phyloP scores from a whole-genome alignment of 1,140 invertebrate species.

The Helicorthomorpha holstii region DNA sequence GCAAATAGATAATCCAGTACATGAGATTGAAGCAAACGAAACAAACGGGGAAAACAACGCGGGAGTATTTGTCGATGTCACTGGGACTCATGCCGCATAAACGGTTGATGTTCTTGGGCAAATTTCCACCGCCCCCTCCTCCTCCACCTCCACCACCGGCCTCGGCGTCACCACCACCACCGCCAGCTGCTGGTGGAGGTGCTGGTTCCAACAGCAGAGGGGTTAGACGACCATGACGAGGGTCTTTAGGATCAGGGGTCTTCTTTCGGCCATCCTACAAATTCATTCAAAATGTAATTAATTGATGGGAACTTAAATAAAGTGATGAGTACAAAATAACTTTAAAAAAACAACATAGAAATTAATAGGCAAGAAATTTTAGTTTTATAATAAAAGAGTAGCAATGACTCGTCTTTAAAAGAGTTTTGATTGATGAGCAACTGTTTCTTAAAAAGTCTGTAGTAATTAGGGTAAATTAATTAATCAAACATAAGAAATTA shows the following conservation, averaged over 20 bases:
- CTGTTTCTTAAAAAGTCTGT: no score
- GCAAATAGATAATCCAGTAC: constrained; percentile 25
- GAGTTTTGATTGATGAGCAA: no score
- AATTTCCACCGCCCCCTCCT: not conserved
- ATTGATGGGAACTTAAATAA: not conserved
- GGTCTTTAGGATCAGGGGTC: constrained; percentile 77
- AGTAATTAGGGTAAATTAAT: no score
- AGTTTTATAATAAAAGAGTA: no score
- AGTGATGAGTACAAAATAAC: not conserved
- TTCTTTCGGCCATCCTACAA: constrained; percentile 81
- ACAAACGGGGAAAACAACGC: constrained; percentile 22
- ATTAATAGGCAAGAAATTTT: not conserved
- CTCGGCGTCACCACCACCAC: constrained; percentile 1
- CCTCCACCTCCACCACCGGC: not conserved
- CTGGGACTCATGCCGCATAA: constrained; percentile 16
- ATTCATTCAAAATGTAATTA: no score
- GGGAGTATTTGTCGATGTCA: constrained; percentile 24
- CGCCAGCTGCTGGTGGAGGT: constrained; percentile 24
- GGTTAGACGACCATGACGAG: constrained; percentile 57
- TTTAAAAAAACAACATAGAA: not conserved
- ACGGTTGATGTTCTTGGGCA: constrained; percentile 9
- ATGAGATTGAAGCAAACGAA: constrained; percentile 24
- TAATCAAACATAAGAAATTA: no score
- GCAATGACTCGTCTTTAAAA: no score
- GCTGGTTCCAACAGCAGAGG: constrained; percentile 57